Evolutionary conservation across 2,888 invertebrate species (phyloP).

Genomic region (Hypolimnas misippus): DNA sequence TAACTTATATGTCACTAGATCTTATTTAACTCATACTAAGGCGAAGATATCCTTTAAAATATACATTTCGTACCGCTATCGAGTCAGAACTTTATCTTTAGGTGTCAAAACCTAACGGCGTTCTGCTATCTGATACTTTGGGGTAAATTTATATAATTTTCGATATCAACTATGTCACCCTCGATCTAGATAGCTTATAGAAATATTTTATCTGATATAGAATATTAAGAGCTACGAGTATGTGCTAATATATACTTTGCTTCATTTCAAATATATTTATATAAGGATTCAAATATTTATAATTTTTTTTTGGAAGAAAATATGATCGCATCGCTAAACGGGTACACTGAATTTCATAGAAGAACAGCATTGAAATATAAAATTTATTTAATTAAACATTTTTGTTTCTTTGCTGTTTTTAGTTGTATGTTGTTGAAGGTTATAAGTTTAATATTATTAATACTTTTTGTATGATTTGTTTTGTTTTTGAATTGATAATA

Average conservation of each 20-base stretch:
- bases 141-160: constrained; percentile 31
- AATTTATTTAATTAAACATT: no score
- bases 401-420: no score
- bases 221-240: neutral
- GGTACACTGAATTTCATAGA: no score
- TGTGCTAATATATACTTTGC: neutral
- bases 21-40: constrained; percentile 14
- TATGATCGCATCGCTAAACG: no score
- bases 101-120: constrained; percentile 34
- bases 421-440: no score
- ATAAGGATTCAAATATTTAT: neutral
- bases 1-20: neutral
- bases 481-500: no score
- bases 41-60: constrained; percentile 33
- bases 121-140: constrained; percentile 26
- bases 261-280: neutral
- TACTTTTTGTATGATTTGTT: no score
- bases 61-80: constrained; percentile 33
- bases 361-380: no score
- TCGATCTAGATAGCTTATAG: constrained; percentile 2
- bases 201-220: constrained; percentile 4
- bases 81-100: constrained; percentile 30
- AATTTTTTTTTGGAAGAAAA: no score
- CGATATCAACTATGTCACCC: constrained; percentile 21
- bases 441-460: no score